These are phyloP conservation scores for Eilema griseolum DNA, from an alignment of 2,888 invertebrate genomes.

Conservation along the genomic window DNA sequence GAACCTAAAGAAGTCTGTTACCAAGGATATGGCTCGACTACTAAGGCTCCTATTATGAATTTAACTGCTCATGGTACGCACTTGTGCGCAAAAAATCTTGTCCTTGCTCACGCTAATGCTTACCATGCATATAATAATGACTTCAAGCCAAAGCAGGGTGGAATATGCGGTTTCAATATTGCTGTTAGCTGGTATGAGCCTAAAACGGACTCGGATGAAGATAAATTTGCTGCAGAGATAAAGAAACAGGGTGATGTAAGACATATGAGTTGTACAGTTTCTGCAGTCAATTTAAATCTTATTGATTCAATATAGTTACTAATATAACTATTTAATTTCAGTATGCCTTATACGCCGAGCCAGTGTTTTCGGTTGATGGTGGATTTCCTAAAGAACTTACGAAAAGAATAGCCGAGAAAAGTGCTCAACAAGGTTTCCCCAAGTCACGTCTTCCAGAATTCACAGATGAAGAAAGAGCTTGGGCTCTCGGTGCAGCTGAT, in stretches of 20 bases:
- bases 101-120: conserved; percentile 84
- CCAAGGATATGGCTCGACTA: conserved; percentile 73
- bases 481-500: conserved; percentile 65
- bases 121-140: conserved; percentile 72
- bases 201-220: conserved; percentile 62
- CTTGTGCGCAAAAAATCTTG: conserved; percentile 78
- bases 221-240: conserved; percentile 67
- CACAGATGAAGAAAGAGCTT: conserved; percentile 67
- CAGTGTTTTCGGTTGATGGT: conserved; percentile 82
- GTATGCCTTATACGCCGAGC: conserved; percentile 62
- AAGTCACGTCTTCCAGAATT: conserved; percentile 77
- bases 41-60: conserved; percentile 67
- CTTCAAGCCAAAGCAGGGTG: conserved; percentile 59
- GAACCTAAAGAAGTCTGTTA: conserved; percentile 79
- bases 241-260: conserved; percentile 48
- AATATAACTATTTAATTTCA: conserved; percentile 5
- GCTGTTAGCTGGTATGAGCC: conserved; percentile 62
- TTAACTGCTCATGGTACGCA: conserved; percentile 80
- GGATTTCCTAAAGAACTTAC: conserved; percentile 84
- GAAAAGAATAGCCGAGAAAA: conserved; percentile 75
- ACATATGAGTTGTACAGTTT: not conserved
- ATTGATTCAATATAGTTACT: not conserved
- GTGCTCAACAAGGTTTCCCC: conserved; percentile 72
- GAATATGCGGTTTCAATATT: conserved; percentile 59
- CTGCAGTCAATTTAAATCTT: not conserved